Conservation (phyloP, 1,140 invertebrate genomes). For the Zeugodacus cucurbitae region DNA sequence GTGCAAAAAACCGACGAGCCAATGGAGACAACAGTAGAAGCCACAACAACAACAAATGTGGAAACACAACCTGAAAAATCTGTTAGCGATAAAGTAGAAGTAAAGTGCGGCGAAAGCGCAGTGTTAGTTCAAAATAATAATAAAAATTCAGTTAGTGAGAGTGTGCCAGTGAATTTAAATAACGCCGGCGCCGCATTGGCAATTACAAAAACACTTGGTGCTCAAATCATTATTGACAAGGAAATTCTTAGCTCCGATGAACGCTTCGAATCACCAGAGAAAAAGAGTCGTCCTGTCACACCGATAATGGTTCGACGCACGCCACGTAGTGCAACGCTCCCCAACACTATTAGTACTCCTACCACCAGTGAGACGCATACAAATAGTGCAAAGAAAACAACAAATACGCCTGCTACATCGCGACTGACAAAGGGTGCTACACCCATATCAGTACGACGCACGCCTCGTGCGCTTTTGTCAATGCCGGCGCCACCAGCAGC, state of each 20-base stretch:
- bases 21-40: background rate
- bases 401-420: background rate
- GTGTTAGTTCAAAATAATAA: background rate
- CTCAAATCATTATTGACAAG: slow-evolving; percentile 52
- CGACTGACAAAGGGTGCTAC: slow-evolving; percentile 52
- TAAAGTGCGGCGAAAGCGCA: background rate
- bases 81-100: too few relatives aligned
- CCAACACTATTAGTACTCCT: slow-evolving; percentile 49
- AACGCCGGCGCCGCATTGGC: background rate
- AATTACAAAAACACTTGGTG: slow-evolving; percentile 45
- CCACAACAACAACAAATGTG: background rate
- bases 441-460: slow-evolving; percentile 58
- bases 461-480: slow-evolving; percentile 53
- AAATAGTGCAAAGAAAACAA: background rate
- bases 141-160: background rate
- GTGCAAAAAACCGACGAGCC: background rate
- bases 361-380: background rate
- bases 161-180: slow-evolving; percentile 39
- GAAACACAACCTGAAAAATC: too few relatives aligned
- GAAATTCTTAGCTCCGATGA: slow-evolving; percentile 63
- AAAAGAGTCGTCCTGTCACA: slow-evolving; percentile 55
- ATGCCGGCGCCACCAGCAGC: slow-evolving; percentile 43
- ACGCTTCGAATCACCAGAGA: slow-evolving; percentile 63
- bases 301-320: slow-evolving; percentile 57
- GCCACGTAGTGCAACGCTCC: slow-evolving; percentile 50